Evolutionary conservation across 2,797 vertebrate genomes (phyloP), one percentile per base, ranked within the genome.

Genomic region (Premnoplex brunnescens): DNA sequence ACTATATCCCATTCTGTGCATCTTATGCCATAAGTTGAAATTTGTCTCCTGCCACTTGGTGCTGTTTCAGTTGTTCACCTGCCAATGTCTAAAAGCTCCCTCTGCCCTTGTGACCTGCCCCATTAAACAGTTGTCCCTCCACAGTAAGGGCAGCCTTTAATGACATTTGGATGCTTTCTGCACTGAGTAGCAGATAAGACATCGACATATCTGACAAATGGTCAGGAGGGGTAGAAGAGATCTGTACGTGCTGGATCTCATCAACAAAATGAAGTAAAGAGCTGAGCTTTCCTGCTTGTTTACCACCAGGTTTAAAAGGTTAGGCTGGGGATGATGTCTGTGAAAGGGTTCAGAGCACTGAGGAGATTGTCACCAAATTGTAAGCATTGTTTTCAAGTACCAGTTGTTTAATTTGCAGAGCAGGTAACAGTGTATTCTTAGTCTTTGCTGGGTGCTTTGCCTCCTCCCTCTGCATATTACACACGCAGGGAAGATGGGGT

Each of bases 121-220:
- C 41, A 7, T 44, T 78, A 52, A 81, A 69, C 1, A 2, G 11
- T 39, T 88, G 59, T 77, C 48, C 48, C 72, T 67, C 44, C 62
- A n/a, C 67, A 41, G 59, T 18, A n/a, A 56, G 32, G 66, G 46
- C 58, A 79, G 48, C 26, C 30, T 85, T 67, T 80, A 80, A 81
- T 85, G 68, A 23, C 34, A 46, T 78, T 90, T 81, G 68, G 54
- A 46, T 93, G 54, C n/a, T 73, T 91, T 84, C 41, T 76, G 37
- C 54, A 64, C 34, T 62, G 54, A 69, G 49, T 26, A 73, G 39
- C 0, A 2, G 68, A 41, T 51, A 77, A 87, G 46, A 37, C 20
- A 34, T 32, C 0, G 4, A 26, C 36, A 54, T 52, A 62, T 58
- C 66, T 94, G 62, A 83, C 44, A 86, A 94, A 74, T n/a, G 10